phyloP scores from a whole-genome alignment of 1,140 invertebrate species.

The Ostrea denselamellosa region DNA sequence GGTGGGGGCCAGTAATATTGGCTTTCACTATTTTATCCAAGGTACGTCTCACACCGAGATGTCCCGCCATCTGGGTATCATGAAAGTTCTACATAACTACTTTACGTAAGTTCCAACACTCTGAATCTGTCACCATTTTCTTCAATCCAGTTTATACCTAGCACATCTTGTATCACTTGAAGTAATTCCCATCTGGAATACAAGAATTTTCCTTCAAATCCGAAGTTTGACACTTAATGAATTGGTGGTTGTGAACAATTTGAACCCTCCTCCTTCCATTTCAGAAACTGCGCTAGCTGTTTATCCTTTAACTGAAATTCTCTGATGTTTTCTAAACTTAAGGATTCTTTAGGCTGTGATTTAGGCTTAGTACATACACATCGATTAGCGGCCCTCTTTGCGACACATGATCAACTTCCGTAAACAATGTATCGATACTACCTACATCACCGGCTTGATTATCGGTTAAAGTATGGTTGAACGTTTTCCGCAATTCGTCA shows the following conservation, averaged over 20 bases:
- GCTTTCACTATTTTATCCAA: neutral
- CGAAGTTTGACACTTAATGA: neutral
- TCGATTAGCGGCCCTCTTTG: too few species aligned
- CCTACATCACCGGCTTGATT: neutral
- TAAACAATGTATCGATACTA: too few species aligned
- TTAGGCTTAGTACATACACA: too few species aligned
- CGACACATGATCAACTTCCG: too few species aligned
- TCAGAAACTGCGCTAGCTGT: neutral
- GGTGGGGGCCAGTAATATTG: conserved; percentile 7
- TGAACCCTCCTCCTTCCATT: neutral
- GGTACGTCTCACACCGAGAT: conserved; percentile 25
- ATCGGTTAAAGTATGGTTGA: neutral
- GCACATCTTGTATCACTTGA: conserved; percentile 19
- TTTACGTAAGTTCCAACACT: neutral
- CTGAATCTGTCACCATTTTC: conserved; percentile 3
- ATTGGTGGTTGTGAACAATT: neutral
- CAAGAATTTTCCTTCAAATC: neutral
- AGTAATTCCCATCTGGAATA: conserved; percentile 47
- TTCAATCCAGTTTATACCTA: neutral
- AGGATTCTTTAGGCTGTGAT: too few species aligned
- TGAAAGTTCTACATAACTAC: conserved; percentile 8
- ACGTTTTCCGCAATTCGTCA: neutral
- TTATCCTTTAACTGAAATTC: too few species aligned
- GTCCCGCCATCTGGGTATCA: neutral
- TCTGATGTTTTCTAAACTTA: too few species aligned